Evolutionary conservation across 2,113 vertebrate genomes (phyloP), one percentile per base, ranked within the genome.

Genomic region (Pseudopodoces humilis): DNA sequence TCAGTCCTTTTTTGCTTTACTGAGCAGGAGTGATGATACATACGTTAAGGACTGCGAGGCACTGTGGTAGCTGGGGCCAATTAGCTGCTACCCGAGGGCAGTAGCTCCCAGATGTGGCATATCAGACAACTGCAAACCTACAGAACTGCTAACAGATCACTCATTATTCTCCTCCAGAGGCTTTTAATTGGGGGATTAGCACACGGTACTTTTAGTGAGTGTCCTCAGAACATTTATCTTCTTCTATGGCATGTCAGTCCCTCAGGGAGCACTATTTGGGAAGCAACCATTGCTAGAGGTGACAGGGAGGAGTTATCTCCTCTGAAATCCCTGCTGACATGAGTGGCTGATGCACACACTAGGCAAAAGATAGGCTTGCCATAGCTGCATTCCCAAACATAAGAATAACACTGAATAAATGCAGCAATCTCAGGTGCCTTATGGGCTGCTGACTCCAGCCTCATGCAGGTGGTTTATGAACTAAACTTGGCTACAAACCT

Each of bases 181-280:
- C 79, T 83, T 90, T 74, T 92, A 93, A 93, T 88, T 92, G 94
- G 79, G 71, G 83, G 91, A 93, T 94, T 93, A 95, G 81, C 63
- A 63, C 71, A 81, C 0, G 4, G 52, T 83, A 77, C 88, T 96
- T 94, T 93, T 67, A 86, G 80, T 60, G 50, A 88, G 47, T 41
- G 52, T 95, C 72, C 92, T 94, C 64, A 91, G 90, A 96, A 88
- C 35, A 55, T 88, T 95, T 93, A n/a, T 93, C 86, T 91, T 91
- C 25, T 37, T 81, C 77, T 56, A 4, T 59, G 86, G 69, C 35
- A 41, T 60, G 60, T 52, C 56, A 56, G 27, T 92, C 96, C 83
- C 83, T 92, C 15, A 6, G 76, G 86, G 86, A 96, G 72, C 44
- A 47, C 52, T 92, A 37, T 92, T 75, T 88, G 91, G 88, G 76